Evolutionary conservation across 2,113 vertebrate species (phyloP), one percentile per base, ranked within the genome.

Genomic region (Lynx canadensis): DNA sequence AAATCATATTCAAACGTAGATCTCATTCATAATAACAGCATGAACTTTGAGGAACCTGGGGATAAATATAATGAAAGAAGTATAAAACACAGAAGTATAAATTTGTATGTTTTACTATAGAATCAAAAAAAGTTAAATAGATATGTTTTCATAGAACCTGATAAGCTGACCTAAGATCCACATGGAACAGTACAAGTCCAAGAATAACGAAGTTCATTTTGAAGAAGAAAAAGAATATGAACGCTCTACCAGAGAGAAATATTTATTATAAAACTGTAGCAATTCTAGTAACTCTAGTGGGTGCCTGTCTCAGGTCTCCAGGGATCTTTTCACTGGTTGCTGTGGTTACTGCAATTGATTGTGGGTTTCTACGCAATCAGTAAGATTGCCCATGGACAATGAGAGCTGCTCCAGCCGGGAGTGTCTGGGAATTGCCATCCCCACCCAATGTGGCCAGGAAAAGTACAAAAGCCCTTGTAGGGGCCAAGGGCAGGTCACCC

Each of bases 11-110:
- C 82, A 66, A 95, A 79, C 41, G 48, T 11, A 88, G 19, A 74
- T 68, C 16, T 83, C 4, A 78, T 50, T 83, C 16, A 82, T 57
- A 65, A 38, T 57, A 95, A 86, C 5, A 73, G 11, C 15, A 76
- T 18, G 45, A 57, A 50, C n/a, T 78, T 87, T 9, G 36, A 84
- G 36, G n/a, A 55, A 45, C 29, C 38, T 85, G 45, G 7, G 29
- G 38, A 45, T 60, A 95, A 78, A 84, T 80, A 16, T 84, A 81
- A 50, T 21, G 94, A 89, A 96, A 55, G n/a, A 89, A 66, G 5
- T 29, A 81, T 48, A 68, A 85, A 92, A 69, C 36, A 79, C 29
- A 55, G 7, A 80, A 85, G 18, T 45, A 89, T 92, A 85, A 50
- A 45, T 45, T 36, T 80, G 19, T 68, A n/a, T 4, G 25, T 76